These are phyloP conservation scores for Ptychadena robeensis DNA, from an alignment of 2,797 vertebrate species.

Conservation along the genomic window DNA sequence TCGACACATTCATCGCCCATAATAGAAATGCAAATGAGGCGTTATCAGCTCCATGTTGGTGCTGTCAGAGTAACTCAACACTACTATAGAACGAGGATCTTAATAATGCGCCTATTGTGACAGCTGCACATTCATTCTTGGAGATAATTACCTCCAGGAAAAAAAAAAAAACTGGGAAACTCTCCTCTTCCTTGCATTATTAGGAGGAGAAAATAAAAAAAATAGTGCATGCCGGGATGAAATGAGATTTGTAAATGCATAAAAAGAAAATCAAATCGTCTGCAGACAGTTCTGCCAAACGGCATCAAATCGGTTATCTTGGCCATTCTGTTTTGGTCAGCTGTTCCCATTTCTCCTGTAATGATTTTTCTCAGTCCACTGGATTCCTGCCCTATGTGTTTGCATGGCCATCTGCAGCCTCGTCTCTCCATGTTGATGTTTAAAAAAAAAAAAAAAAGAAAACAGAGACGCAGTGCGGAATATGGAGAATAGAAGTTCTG, in stretches of 20 bases:
- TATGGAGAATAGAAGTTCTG: neutral
- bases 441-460: too few species aligned
- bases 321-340: neutral
- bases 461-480: neutral
- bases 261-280: constrained; percentile 3
- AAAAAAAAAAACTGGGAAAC: constrained; percentile 33
- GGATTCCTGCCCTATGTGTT: neutral
- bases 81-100: constrained; percentile 37
- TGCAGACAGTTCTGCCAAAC: neutral
- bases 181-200: constrained; percentile 25
- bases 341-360: neutral
- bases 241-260: constrained; percentile 37
- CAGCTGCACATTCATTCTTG: constrained; percentile 42
- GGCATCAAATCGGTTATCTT: constrained; percentile 4
- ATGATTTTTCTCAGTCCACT: neutral
- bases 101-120: constrained; percentile 59
- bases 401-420: neutral
- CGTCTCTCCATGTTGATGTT: neutral
- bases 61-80: constrained; percentile 54
- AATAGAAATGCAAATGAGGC: constrained; percentile 55
- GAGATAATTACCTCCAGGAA: constrained; percentile 51
- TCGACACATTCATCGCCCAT: constrained; percentile 42
- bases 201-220: constrained; percentile 28
- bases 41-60: constrained; percentile 51
- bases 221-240: neutral